Evolutionary conservation across 1,140 invertebrate species (phyloP), one percentile per base, ranked within the genome.

Genomic region (Leptinotarsa lineolata): DNA sequence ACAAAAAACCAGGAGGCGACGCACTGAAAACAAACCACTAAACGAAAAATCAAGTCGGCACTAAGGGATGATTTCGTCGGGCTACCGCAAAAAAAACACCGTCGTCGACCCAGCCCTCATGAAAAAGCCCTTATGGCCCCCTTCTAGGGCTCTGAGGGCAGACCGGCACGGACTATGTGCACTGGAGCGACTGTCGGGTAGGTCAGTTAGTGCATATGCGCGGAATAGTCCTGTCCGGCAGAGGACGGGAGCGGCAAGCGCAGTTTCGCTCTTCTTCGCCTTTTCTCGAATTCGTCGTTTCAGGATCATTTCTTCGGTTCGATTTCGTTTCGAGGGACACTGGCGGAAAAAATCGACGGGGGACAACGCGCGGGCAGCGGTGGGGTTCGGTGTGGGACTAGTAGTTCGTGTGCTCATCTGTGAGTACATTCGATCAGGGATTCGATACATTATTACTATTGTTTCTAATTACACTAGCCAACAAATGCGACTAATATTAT

Each of bases 131-230:
- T 81, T 81, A 73, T 76, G 79, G 81, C 81, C 77, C 78, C 77
- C 70, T 74, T 75, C 80, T 78, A 81, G 81, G 81, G 78, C 78
- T 78, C 77, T 74, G n/a, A 54, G 48, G 48, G 48, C 77, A 66
- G 68, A 74, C 77, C 76, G 74, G 72, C 79, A 76, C 79, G 80
- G 74, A 77, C 70, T 78, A 76, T 78, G 77, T 79, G 77, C 79
- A 79, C 72, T 75, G 71, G 74, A 76, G 74, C 76, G 76, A 81
- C 80, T 82, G 80, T 82, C 77, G 81, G 81, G 78, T 81, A 82
- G 81, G 81, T 82, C 81, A 82, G 81, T 80, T 78, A 79, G 78
- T 82, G 81, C 81, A 82, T 82, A 79, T 82, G 81, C 81, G 81
- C 81, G 79, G 74, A 60, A 15, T 76, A 79, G 70, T 75, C 13